Conservation (phyloP, 2,888 invertebrate species). For the Zhuqinia jingwanae region DNA sequence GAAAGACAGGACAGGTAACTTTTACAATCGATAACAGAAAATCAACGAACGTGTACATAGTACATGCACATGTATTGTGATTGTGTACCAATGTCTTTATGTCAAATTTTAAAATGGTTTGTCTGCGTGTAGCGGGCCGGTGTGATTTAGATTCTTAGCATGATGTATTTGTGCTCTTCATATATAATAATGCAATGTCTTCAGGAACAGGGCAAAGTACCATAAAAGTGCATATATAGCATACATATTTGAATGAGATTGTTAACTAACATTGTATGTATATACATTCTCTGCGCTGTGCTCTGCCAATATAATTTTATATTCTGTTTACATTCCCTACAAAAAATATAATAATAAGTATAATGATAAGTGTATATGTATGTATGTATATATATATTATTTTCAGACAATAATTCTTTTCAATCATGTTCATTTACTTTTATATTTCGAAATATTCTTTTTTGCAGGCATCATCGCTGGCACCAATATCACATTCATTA, state of each 20-base stretch:
- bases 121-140: not conserved
- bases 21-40: conserved; percentile 50
- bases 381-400: too few species aligned
- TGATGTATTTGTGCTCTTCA: conserved; percentile 17
- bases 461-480: conserved; percentile 43
- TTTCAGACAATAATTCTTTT: too few species aligned
- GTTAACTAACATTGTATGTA: too few species aligned
- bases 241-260: too few species aligned
- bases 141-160: not conserved
- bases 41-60: not conserved
- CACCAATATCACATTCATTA: conserved; percentile 42
- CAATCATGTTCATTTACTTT: conserved; percentile 53
- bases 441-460: conserved; percentile 61
- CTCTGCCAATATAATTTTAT: not conserved
- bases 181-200: conserved; percentile 22
- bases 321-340: not conserved
- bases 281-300: too few species aligned
- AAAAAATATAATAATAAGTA: too few species aligned
- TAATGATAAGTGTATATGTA: too few species aligned
- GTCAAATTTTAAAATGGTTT: conserved; percentile 19
- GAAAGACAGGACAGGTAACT: conserved; percentile 65
- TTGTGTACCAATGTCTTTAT: too few species aligned
- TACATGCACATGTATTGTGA: conserved; percentile 19
- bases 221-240: conserved; percentile 24
- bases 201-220: not conserved